Conservation (phyloP, 2,113 vertebrate genomes). For the Heterotilapia buettikoferi region DNA sequence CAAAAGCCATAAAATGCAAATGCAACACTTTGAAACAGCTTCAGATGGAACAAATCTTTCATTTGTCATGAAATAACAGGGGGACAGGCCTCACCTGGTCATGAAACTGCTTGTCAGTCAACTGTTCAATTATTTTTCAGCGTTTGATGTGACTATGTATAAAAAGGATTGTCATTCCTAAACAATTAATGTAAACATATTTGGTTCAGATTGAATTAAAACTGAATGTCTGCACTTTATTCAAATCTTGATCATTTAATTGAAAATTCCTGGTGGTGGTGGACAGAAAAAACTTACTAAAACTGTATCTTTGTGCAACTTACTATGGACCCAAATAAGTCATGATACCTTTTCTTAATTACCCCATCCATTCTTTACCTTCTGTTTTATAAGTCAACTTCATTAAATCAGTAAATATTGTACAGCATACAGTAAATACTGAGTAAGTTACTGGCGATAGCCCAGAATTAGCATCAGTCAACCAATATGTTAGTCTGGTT, state of each 20-base stretch:
- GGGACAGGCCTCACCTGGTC: background rate
- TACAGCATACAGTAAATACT: background rate
- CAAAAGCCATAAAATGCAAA: background rate
- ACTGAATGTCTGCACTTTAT: background rate
- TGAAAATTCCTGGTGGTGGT: background rate
- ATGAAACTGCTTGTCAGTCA: background rate
- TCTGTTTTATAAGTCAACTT: background rate
- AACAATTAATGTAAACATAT: background rate
- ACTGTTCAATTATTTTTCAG: background rate
- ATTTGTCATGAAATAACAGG: background rate
- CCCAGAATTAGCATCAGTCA: background rate
- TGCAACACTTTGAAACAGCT: background rate
- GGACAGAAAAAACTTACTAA: background rate
- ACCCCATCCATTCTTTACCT: background rate
- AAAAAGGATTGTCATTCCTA: background rate
- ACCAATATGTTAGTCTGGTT: background rate
- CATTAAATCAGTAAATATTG: background rate
- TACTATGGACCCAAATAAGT: background rate
- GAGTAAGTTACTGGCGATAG: background rate
- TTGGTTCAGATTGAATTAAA: background rate
- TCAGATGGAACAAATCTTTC: background rate
- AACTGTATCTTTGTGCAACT: background rate
- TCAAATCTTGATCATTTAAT: background rate
- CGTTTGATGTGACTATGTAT: background rate
- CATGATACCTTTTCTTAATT: background rate